These are phyloP conservation scores for Nothocercus julius DNA, from an alignment of 2,113 vertebrate species.

Conservation along the genomic window DNA sequence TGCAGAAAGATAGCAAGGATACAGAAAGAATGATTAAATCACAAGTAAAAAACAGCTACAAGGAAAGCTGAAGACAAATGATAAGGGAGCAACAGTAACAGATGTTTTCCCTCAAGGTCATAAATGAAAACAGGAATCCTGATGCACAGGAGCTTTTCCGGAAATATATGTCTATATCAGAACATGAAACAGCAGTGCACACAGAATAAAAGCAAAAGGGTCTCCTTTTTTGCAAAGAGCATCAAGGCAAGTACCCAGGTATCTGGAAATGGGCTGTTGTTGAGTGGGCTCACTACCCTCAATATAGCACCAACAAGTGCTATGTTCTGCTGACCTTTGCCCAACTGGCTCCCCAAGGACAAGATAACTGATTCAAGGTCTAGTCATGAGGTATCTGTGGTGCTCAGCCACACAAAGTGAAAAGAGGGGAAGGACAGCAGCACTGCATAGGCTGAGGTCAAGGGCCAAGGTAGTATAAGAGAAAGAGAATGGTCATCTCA, in stretches of 20 bases:
- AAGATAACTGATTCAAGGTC: background rate
- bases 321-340: background rate
- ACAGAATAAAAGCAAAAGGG: background rate
- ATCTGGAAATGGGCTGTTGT: background rate
- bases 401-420: background rate
- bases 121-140: slow-evolving; percentile 51
- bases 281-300: background rate
- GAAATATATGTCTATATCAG: slow-evolving; percentile 36
- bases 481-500: background rate
- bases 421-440: background rate
- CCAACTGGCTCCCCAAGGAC: fast-evolving
- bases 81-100: slow-evolving; percentile 30
- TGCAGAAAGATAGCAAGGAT: background rate
- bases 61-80: slow-evolving; percentile 57
- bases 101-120: slow-evolving; percentile 68
- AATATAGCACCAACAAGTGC: background rate
- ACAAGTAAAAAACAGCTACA: slow-evolving; percentile 26
- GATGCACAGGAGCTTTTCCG: background rate
- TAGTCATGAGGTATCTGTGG: background rate
- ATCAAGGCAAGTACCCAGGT: background rate
- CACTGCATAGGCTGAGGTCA: background rate
- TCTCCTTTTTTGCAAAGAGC: background rate
- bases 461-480: background rate
- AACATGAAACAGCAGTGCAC: background rate
- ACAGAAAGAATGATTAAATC: background rate